Percentiles rank a stretch among this genome's conserved stretches.
These are phyloP conservation scores for Micrastur ruficollis DNA, from an alignment of 2,797 vertebrate species.

Conservation along the genomic window DNA sequence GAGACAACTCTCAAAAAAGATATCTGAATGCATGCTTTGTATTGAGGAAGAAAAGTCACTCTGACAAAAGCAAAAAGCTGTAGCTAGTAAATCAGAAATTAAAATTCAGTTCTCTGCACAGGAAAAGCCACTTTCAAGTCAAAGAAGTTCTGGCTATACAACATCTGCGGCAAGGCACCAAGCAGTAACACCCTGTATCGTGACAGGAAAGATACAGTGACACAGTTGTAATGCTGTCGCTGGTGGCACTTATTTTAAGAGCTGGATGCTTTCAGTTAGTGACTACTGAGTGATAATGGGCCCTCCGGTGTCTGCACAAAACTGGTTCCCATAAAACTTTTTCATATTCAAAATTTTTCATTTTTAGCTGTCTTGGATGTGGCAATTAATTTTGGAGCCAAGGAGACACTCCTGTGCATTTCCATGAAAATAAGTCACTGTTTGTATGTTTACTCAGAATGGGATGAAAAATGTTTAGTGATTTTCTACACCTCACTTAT, in stretches of 20 bases:
- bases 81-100: not conserved
- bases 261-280: not conserved
- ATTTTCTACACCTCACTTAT: slow-evolving; percentile 21
- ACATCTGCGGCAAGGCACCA: not conserved
- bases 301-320: not conserved
- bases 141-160: not conserved
- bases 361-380: not conserved
- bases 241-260: not conserved
- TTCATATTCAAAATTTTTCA: not conserved
- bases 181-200: not conserved
- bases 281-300: not conserved
- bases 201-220: not conserved
- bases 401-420: not conserved
- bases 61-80: not conserved
- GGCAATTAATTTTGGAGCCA: not conserved
- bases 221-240: not conserved
- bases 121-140: not conserved
- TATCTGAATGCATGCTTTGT: not conserved
- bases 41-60: not conserved
- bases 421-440: slow-evolving; percentile 26
- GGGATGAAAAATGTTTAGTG: slow-evolving; percentile 5
- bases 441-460: not conserved
- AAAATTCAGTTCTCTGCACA: not conserved
- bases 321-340: not conserved
- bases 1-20: not conserved